Base-by-base conservation (phyloP, 2,888 invertebrate genomes). In the Agelastica alni region DNA sequence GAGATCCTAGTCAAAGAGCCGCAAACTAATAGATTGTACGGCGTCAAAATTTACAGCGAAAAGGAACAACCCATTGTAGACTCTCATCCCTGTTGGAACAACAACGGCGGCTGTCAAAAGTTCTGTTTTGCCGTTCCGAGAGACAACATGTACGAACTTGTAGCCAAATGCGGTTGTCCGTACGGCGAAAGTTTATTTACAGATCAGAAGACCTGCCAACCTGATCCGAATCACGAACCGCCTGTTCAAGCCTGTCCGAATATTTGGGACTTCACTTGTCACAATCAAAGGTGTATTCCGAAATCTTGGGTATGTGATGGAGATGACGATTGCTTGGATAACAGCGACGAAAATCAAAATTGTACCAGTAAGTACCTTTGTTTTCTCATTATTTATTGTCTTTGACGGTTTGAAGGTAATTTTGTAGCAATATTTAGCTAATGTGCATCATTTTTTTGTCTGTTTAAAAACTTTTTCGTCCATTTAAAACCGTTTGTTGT, bases 301-400 rank as follows among this genome's bases (percentile, higher is more conserved):
- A 92, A 92, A 73, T 90, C 91, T 5, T 96, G 96, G 96, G 89
- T 94, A 1, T 96, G 96, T 73, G 96, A 96, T 72, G 96, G 95
- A 0, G 96, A 96, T 67, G 92, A 96, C 70, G 96, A 97, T 73
- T 97, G 97, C 69, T 79, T 96, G 66, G 96, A 97, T 72, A 93
- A 94, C 77, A 93, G 94, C 51, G 96, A 96, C 71, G 96, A 96
- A 75, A 89, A 91, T 77, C 93, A 92, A 72, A 95, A 96, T 69
- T 97, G 96, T 74, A 94, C 93, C 48, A 92, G 91, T 89, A 74
- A 84, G 86, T 82, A 30, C 17, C 20, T 5, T 4, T 17, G 20
- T 18, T n/a, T 45, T 22, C 9, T 20, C 17, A 14, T 2, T n/a
- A n/a, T n/a, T n/a, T n/a, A n/a, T n/a, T n/a, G n/a, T n/a, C n/a